Evolutionary conservation across 2,113 vertebrate genomes (phyloP).

Genomic region (Eulemur rufifrons): DNA sequence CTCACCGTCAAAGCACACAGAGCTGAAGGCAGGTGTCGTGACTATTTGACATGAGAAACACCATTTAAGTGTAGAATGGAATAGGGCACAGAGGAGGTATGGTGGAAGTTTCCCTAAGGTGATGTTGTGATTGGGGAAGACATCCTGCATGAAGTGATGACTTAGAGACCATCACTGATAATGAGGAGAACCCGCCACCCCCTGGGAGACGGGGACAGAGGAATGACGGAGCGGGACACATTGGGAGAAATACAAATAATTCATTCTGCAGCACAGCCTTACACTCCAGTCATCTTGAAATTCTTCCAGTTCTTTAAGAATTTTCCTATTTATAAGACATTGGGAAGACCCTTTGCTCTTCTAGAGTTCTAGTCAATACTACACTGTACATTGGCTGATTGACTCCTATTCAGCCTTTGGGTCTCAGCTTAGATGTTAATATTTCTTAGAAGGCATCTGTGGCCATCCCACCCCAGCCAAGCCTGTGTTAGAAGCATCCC

Average conservation of each 20-base stretch:
- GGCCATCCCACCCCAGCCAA: neutral
- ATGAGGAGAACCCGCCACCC: neutral
- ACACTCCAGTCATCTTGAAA: neutral
- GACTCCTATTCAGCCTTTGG: neutral
- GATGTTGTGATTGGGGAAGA: neutral
- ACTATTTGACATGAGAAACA: neutral
- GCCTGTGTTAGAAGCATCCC: too few species aligned
- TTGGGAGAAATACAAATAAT: accelerated
- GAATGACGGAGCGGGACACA: neutral
- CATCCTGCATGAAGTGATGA: accelerated
- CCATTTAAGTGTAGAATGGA: accelerated
- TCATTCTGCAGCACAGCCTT: neutral
- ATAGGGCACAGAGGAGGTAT: neutral
- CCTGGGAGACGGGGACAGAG: accelerated
- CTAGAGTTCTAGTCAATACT: accelerated
- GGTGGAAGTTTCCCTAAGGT: accelerated
- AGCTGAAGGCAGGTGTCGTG: neutral
- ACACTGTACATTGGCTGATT: accelerated
- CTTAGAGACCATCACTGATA: neutral
- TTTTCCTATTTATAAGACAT: neutral
- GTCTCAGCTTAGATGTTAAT: neutral
- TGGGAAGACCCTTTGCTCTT: neutral
- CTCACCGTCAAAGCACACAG: neutral
- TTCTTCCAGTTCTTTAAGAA: neutral
- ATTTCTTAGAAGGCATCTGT: neutral